Base-by-base conservation (phyloP, 1,140 invertebrate genomes). In the Apis cerana region DNA sequence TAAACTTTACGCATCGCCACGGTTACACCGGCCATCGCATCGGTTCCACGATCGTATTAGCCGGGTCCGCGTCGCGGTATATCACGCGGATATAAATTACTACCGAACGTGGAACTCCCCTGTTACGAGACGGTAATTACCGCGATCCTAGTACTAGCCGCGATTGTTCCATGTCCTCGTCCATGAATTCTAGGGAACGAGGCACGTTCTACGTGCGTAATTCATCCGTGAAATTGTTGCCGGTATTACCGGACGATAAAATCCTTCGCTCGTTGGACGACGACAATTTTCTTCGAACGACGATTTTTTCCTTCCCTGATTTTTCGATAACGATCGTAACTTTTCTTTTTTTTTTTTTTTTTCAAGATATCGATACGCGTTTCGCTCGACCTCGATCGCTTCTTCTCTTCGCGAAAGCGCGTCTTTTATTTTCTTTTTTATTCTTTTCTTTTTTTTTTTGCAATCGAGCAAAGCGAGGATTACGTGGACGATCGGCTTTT, bases 121-220 rank as follows among this genome's bases (percentile, higher is more conserved):
- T 71, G 64, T 86, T 81, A 68, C 62, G 52, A 64, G 76, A 87
- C 74, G 58, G 78, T 86, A 87, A 88, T 88, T 88, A 86, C 77
- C 85, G 43, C 61, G 76, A 54, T 48, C 62, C 17, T 62, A 19
- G 52, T 72, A 61, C 59, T 72, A 61, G 54, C 23, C 58, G 71
- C 54, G 77, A 85, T 70, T 81, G 64, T 65, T 75, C 74, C 43
- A 67, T 62, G 64, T 62, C 50, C 52, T 58, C 54, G 72, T 83
- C 50, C 75, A 59, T 54, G 65, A 64, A 82, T 86, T 78, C 74
- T 11, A 43, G 19, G 68, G 54, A 70, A 69, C 72, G 69, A 43
- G 33, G 5, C 33, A 48, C 19, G 78, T 50, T 61, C 48, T 56
- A 52, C 48, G 48, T 48, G 75, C 23, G 69, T 79, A 85, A 83